Evolutionary conservation across 2,888 invertebrate genomes (phyloP).

Genomic region (Brenthis daphne): DNA sequence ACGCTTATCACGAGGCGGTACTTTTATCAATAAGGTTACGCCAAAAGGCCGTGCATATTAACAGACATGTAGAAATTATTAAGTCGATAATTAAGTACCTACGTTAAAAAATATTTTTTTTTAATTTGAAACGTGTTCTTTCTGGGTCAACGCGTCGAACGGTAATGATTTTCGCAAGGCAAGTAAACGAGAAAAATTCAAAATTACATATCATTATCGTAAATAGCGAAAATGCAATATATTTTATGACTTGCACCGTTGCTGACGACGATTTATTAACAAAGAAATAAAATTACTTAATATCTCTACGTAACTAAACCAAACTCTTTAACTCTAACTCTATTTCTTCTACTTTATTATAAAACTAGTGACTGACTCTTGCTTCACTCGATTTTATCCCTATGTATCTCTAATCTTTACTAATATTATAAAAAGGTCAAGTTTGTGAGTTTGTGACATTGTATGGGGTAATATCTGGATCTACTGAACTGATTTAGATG

Average conservation of each 20-base stretch:
- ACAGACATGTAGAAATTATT: constrained; percentile 34
- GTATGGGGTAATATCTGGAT: too few relatives aligned
- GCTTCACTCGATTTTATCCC: too few relatives aligned
- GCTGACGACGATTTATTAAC: not conserved
- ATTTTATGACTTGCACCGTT: not conserved
- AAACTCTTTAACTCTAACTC: too few relatives aligned
- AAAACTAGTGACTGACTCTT: too few relatives aligned
- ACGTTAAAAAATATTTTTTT: constrained; percentile 4
- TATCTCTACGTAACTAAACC: too few relatives aligned
- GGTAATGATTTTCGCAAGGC: constrained; percentile 17
- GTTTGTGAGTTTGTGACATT: too few relatives aligned
- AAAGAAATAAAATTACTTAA: too few relatives aligned
- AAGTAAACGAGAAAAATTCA: constrained; percentile 6
- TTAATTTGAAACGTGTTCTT: constrained; percentile 19
- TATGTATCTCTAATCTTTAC: too few relatives aligned
- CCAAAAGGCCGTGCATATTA: constrained; percentile 31
- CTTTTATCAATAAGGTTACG: constrained; percentile 39
- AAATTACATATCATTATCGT: constrained; percentile 6
- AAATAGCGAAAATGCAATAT: not conserved
- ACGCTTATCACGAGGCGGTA: constrained; percentile 36
- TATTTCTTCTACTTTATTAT: too few relatives aligned
- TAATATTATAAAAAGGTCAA: too few relatives aligned
- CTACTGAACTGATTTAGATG: too few relatives aligned
- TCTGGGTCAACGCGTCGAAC: constrained; percentile 27
- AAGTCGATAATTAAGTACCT: constrained; percentile 21